Evolutionary conservation across 2,888 invertebrate genomes (phyloP), one percentile per base, ranked within the genome.

Genomic region (Tortricodes alternella): DNA sequence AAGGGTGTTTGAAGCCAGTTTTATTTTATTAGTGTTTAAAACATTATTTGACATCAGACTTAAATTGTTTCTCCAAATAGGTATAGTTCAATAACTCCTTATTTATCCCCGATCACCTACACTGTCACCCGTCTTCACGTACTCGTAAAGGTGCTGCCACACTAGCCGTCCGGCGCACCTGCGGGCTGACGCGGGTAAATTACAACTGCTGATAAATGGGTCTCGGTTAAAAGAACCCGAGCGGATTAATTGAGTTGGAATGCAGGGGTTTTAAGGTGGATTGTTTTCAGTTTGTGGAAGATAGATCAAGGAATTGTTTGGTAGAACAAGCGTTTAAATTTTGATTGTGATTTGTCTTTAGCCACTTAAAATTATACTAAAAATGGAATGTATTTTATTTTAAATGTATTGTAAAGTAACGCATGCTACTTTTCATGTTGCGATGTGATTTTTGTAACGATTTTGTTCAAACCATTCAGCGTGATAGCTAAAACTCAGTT

Each of bases 231-330:
- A 44, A 29, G 44, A 44, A 44, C 41, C 41, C 41, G 24, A 24
- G 24, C 29, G 43, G 27, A 29, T 44, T 44, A 44, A 44, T 44
- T 29, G 44, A 44, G 43, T 43, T 24, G 43, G 27, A 29, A 44
- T 27, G 44, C 44, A 29, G 44, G 11, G 16, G 44, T 41, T 41
- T 41, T 29, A 43, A 9, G 7, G 18, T 3, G 34, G 9, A 39
- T 39, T 21, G 38, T 21, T 23, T 23, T 23, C 13, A n/a, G 15
- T 7, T 6, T 15, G 35, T 35, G 16, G 7, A 4, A 11, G 29
- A 29, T 29, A n/a, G 29, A 11, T 29, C n/a, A 9, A n/a, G 27
- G 9, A 9, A 27, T 27, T 4, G 27, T 3, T 1, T 27, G n/a
- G 9, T n/a, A 4, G 29, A 11, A 29, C 2, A 11, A 29, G 29